Evolutionary conservation across 2,797 vertebrate genomes (phyloP).

Genomic region (Poeciliopsis presidionis): DNA sequence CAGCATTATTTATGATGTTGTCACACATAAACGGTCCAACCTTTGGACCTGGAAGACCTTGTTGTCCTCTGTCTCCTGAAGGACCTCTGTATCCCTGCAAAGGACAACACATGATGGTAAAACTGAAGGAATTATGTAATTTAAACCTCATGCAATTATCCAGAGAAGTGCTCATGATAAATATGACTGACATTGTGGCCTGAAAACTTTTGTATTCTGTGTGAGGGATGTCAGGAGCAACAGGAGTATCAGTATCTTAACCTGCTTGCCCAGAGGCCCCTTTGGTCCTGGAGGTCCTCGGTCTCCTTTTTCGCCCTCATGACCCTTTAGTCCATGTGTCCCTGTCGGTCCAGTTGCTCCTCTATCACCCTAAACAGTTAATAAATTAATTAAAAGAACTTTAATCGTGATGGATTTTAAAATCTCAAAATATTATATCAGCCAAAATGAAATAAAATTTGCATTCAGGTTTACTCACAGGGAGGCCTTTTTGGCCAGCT

Average conservation of each 20-base stretch:
- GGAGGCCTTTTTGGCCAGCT: slow-evolving; percentile 62
- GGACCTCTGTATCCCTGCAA: slow-evolving; percentile 72
- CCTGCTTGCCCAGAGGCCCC: slow-evolving; percentile 74
- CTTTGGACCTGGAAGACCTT: slow-evolving; percentile 66
- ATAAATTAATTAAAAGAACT: not conserved
- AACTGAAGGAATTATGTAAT: not conserved
- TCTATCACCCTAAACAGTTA: slow-evolving; percentile 70
- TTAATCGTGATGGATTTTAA: not conserved
- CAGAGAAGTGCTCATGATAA: not conserved
- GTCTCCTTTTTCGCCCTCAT: slow-evolving; percentile 66
- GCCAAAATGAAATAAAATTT: not conserved
- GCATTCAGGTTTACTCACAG: slow-evolving; percentile 67
- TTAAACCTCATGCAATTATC: not conserved
- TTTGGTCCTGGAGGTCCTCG: slow-evolving; percentile 63
- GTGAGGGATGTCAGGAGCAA: not conserved
- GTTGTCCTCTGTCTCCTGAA: slow-evolving; percentile 68
- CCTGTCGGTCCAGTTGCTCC: slow-evolving; percentile 67
- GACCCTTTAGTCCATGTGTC: slow-evolving; percentile 68
- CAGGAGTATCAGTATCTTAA: slow-evolving; percentile 21
- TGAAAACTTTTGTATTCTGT: not conserved
- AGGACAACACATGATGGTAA: not conserved
- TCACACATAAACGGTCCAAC: slow-evolving; percentile 40
- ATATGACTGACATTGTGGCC: not conserved
- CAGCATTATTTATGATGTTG: not conserved
- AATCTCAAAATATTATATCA: not conserved